Base-by-base conservation (phyloP, 2,888 invertebrate genomes). In the Caenorhabditis virilis region DNA sequence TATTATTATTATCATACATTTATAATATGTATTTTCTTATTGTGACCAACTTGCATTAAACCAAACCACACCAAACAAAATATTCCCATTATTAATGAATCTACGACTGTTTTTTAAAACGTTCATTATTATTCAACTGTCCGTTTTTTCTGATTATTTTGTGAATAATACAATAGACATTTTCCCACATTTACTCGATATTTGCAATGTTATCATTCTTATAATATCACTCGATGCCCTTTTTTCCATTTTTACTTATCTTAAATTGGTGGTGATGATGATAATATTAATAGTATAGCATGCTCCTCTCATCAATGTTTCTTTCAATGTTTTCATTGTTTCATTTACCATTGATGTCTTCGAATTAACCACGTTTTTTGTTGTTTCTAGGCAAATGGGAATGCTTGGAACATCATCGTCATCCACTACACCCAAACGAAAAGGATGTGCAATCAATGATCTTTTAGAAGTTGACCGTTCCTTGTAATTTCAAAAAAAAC, bases 391-490 rank as follows among this genome's bases (percentile, higher is more conserved):
- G 30, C 51, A 51, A 38, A 55, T 61, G 61, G 61, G 51, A n/a
- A 62, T 56, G 47, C 48, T 52, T 52, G 56, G 43, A 20, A 52
- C 39, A 18, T 42, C 36, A 33, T n/a, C 43, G 6, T 11, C 42
- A 22, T 7, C 33, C 3, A 13, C 39, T 9, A 23, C 18, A 9
- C 41, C 26, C 9, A 62, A 62, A 36, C 48, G 62, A n/a, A 62
- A 62, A 36, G 43, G 56, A 27, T 62, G 62, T 38, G 27, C 35
- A 43, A 56, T 62, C 25, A 56, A 62, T 47, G 53, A 52, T 53
- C 33, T 62, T 11, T 48, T 62, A 1, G 56, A 62, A 46, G 60
- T 60, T 16, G 41, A 33, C 47, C 3, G 5, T 6, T n/a, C 11
- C n/a, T 36, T 36, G 36, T 15, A 9, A 36, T 15, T 15, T n/a